phyloP scores from a whole-genome alignment of 2,113 vertebrate species.

The Megaptera novaeangliae region DNA sequence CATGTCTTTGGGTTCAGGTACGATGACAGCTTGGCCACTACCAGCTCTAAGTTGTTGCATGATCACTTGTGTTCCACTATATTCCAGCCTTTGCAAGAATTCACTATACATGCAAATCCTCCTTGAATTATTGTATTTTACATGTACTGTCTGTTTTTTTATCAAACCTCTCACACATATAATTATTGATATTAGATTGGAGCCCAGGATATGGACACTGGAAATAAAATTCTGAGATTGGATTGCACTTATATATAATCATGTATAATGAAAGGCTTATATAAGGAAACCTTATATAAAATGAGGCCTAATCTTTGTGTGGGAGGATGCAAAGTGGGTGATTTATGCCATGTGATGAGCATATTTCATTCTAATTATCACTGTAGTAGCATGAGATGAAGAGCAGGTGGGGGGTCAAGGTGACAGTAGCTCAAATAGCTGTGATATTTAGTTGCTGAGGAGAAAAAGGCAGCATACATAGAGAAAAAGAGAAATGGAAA shows the following conservation, averaged over 20 bases:
- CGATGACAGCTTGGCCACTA: rapidly evolving
- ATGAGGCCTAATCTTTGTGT: neutral
- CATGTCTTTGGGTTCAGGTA: neutral
- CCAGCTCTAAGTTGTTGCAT: neutral
- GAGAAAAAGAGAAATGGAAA: neutral
- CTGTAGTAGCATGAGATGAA: too few relatives aligned
- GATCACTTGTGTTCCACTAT: neutral
- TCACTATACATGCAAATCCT: neutral
- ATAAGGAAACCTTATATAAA: neutral
- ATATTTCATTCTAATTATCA: neutral
- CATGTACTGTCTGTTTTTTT: neutral
- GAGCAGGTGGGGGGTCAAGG: rapidly evolving
- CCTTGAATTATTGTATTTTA: neutral
- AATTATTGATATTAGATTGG: neutral
- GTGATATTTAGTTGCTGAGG: neutral
- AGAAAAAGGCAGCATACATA: rapidly evolving
- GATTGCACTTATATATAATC: neutral
- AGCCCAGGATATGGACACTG: neutral
- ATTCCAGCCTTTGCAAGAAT: neutral
- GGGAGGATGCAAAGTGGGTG: rapidly evolving
- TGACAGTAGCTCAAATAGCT: neutral
- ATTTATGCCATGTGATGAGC: neutral
- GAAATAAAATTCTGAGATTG: neutral
- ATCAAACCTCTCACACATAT: neutral
- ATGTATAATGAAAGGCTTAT: too few relatives aligned